These are phyloP conservation scores for Magallana angulata DNA, from an alignment of 1,140 invertebrate species.

Conservation along the genomic window DNA sequence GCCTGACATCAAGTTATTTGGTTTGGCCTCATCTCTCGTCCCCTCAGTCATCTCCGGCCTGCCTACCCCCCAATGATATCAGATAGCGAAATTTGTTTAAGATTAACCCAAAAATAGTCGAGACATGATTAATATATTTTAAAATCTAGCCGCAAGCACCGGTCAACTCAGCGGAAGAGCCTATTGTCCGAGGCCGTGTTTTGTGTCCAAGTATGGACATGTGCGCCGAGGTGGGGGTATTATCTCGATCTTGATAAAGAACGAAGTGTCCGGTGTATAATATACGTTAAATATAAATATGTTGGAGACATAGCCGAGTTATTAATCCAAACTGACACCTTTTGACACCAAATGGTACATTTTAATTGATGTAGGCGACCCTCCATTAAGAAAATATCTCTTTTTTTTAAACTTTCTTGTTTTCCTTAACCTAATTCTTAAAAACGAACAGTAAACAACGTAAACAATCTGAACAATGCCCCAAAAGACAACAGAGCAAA, in stretches of 20 bases:
- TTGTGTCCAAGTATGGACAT: background rate
- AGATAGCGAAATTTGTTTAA: slow-evolving; percentile 36
- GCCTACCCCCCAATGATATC: slow-evolving; percentile 28
- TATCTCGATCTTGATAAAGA: slow-evolving; percentile 30
- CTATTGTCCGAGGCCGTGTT: background rate
- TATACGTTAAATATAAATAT: slow-evolving; percentile 3
- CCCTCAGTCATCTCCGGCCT: background rate
- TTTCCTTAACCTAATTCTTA: too few species aligned
- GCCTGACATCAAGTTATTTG: slow-evolving; percentile 8
- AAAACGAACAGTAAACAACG: too few species aligned
- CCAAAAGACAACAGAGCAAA: too few species aligned
- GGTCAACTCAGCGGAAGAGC: slow-evolving; percentile 22
- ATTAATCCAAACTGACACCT: background rate
- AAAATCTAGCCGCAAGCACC: slow-evolving; percentile 18
- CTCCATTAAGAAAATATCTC: too few species aligned
- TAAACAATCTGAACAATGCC: too few species aligned
- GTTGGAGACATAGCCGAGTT: background rate
- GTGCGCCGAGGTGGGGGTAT: background rate
- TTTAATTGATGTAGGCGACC: background rate
- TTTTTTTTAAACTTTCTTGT: too few species aligned
- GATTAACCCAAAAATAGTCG: slow-evolving; percentile 18
- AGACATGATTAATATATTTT: slow-evolving; percentile 32
- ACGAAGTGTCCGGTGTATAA: background rate
- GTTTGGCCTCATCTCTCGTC: background rate
- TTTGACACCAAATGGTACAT: background rate